A percentile compares a stretch with the other conserved stretches of the same genome.
These are phyloP conservation scores for Mustela nigripes DNA, from an alignment of 2,113 vertebrate genomes.

Conservation along the genomic window DNA sequence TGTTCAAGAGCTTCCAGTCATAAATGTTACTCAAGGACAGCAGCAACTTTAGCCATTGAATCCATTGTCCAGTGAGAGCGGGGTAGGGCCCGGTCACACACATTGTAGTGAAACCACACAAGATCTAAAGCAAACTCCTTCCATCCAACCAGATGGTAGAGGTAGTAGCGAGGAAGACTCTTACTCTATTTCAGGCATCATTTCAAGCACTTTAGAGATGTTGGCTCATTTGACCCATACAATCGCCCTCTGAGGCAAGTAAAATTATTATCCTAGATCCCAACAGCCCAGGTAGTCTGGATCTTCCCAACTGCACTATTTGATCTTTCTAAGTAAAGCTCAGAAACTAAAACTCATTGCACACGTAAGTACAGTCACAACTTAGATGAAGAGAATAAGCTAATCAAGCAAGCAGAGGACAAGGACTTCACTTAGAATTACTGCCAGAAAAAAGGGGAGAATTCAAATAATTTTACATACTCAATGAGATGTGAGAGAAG, in stretches of 20 bases:
- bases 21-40: background rate
- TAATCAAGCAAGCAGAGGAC: background rate
- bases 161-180: background rate
- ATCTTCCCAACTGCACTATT: background rate
- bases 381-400: background rate
- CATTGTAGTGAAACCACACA: fast-evolving
- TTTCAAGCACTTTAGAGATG: background rate
- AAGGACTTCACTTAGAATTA: background rate
- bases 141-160: background rate
- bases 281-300: background rate
- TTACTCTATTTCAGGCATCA: background rate
- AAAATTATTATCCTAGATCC: background rate
- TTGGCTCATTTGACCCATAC: background rate
- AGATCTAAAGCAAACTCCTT: background rate
- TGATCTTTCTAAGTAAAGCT: background rate
- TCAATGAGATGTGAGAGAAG: background rate
- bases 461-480: background rate
- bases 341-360: background rate
- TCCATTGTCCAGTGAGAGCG: background rate
- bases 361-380: background rate
- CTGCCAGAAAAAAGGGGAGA: background rate
- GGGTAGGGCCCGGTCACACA: background rate
- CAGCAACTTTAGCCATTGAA: background rate
- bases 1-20: background rate
- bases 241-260: background rate